These are phyloP conservation scores for Drosophila equinoxialis DNA, from an alignment of 1,140 invertebrate species.

Conservation along the genomic window DNA sequence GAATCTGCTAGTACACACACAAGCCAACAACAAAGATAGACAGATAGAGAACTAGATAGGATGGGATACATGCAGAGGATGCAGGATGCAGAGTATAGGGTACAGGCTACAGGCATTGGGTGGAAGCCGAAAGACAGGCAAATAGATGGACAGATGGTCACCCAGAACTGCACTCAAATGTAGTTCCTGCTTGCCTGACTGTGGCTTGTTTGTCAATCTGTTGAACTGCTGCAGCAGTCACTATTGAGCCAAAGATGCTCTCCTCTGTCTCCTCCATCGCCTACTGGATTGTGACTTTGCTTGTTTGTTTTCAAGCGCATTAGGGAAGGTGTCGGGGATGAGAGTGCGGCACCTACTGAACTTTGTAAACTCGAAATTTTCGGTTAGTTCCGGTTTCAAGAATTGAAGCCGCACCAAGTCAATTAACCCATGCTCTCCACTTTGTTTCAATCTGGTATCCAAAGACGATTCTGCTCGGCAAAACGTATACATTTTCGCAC, in stretches of 20 bases:
- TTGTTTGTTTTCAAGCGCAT: conserved; percentile 9
- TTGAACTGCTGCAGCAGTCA: conserved; percentile 52
- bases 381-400: conserved; percentile 5
- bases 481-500: conserved; percentile 34
- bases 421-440: conserved; percentile 51
- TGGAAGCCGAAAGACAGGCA: neutral
- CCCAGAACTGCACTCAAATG: conserved; percentile 53
- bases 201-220: conserved; percentile 80
- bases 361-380: neutral
- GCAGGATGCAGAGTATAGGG: neutral
- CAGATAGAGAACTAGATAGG: neutral
- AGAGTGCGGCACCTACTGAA: neutral
- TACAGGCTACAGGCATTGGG: neutral
- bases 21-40: neutral
- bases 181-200: conserved; percentile 73
- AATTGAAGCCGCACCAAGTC: conserved; percentile 48
- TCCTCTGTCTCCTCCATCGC: conserved; percentile 56
- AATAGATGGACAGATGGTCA: conserved; percentile 12
- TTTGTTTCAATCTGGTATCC: too few relatives aligned
- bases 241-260: conserved; percentile 45
- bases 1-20: conserved; percentile 50
- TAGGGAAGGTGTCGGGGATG: neutral
- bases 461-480: neutral
- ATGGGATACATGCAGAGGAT: neutral
- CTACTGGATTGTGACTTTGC: conserved; percentile 58